Conservation (phyloP, 2,888 invertebrate species). For the Leptarthrus brevirostris region DNA sequence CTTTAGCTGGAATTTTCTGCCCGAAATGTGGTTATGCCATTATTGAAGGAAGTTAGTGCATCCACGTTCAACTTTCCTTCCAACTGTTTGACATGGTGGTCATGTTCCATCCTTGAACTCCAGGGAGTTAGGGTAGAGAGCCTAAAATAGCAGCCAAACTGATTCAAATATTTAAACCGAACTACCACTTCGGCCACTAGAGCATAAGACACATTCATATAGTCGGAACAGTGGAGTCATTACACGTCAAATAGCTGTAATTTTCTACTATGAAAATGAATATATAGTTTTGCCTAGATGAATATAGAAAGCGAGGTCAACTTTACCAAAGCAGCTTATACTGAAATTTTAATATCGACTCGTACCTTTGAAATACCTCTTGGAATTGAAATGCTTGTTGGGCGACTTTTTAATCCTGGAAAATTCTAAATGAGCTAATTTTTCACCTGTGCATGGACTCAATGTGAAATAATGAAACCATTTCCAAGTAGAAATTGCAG, state of each 20-base stretch:
- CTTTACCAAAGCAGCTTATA: background rate
- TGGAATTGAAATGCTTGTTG: slow-evolving; percentile 1
- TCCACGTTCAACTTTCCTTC: background rate
- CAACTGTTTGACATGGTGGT: slow-evolving; percentile 21
- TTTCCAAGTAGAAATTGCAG: too few species aligned
- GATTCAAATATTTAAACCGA: slow-evolving; percentile 26
- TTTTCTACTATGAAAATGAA: slow-evolving; percentile 29
- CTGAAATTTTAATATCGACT: slow-evolving; percentile 1
- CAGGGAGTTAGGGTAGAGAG: background rate
- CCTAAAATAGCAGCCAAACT: slow-evolving; percentile 26
- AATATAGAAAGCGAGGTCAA: background rate
- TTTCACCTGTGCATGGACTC: background rate
- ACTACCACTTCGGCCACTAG: too few species aligned
- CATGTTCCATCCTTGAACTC: slow-evolving; percentile 5
- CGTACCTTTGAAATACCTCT: background rate
- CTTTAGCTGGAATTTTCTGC: too few species aligned
- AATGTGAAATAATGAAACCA: too few species aligned
- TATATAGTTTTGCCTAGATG: background rate
- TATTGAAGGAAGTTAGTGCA: slow-evolving; percentile 15
- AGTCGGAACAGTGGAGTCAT: background rate
- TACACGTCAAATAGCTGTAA: background rate
- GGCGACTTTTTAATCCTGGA: background rate
- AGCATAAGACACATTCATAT: slow-evolving; percentile 19
- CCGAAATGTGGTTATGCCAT: too few species aligned
- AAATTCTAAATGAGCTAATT: slow-evolving; percentile 3